These are phyloP conservation scores for Tetragnatha versicolor DNA, from an alignment of 1,140 invertebrate species.

Conservation along the genomic window DNA sequence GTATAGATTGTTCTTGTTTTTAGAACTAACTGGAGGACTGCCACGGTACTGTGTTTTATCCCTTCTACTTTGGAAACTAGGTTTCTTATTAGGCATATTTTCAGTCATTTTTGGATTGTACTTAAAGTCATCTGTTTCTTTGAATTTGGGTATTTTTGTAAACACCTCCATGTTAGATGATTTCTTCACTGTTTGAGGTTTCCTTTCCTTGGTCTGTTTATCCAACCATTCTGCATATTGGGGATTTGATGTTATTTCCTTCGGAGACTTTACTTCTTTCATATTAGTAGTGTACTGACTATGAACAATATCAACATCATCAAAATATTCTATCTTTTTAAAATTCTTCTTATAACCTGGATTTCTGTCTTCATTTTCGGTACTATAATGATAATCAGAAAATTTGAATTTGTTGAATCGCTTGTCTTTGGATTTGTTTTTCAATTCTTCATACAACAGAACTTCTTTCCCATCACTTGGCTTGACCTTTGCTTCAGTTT, in stretches of 20 bases:
- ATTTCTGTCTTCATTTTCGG: neutral
- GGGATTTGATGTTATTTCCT: neutral
- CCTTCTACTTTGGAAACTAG: conserved; percentile 24
- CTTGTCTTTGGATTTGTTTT: too few relatives aligned
- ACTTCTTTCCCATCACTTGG: neutral
- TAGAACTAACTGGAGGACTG: neutral
- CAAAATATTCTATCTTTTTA: neutral
- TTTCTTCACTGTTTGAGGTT: neutral
- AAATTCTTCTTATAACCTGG: neutral
- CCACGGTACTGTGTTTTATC: too few relatives aligned
- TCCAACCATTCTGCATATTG: conserved; percentile 25
- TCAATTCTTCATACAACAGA: too few relatives aligned
- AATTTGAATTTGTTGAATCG: too few relatives aligned
- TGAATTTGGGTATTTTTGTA: conserved; percentile 26
- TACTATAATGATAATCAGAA: too few relatives aligned
- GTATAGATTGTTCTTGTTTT: conserved; percentile 12
- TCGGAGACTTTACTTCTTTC: neutral
- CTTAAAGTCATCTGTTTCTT: conserved; percentile 15
- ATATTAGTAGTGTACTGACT: conserved; percentile 34
- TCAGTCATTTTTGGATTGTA: neutral
- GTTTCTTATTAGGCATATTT: conserved; percentile 26
- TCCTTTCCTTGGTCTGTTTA: neutral
- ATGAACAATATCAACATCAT: neutral
- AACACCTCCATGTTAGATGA: neutral
- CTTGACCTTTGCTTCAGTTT: neutral